These are phyloP conservation scores for Barnardius zonarius DNA, from an alignment of 2,113 vertebrate species.

Conservation along the genomic window DNA sequence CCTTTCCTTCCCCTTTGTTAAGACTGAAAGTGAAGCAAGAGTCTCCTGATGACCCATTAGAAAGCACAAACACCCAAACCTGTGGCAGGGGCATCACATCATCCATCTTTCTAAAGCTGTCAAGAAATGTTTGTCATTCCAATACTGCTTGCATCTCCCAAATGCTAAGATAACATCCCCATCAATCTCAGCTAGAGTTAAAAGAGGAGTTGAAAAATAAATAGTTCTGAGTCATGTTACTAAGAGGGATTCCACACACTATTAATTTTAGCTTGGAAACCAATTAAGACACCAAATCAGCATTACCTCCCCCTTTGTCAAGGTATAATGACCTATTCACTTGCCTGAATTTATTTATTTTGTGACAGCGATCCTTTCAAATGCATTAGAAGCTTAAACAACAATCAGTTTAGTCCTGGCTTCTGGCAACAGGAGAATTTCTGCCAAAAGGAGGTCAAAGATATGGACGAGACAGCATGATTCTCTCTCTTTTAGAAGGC, in stretches of 20 bases:
- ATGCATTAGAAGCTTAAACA: neutral
- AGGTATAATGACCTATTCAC: constrained; percentile 1
- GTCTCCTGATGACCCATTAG: neutral
- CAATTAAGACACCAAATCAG: constrained; percentile 71
- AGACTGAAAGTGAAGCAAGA: constrained; percentile 8
- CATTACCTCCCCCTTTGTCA: neutral
- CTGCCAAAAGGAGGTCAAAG: neutral
- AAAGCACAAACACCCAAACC: constrained; percentile 60
- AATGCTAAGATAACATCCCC: constrained; percentile 48
- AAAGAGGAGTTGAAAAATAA: constrained; percentile 64
- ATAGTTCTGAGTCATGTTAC: constrained; percentile 37
- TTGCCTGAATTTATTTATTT: constrained; percentile 46
- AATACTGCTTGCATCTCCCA: constrained; percentile 48
- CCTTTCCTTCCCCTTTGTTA: neutral
- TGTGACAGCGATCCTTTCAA: neutral
- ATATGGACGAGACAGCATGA: accelerated
- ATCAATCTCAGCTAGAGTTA: constrained; percentile 72
- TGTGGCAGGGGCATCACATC: constrained; percentile 34
- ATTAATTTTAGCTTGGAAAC: constrained; percentile 66
- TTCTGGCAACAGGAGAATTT: constrained; percentile 6
- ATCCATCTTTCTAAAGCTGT: constrained; percentile 69
- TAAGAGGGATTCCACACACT: constrained; percentile 65
- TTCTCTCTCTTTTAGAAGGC: neutral
- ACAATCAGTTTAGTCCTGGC: neutral
- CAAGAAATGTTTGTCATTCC: constrained; percentile 71